Evolutionary conservation across 2,797 vertebrate species (phyloP).

Genomic region (Margarornis squamiger): DNA sequence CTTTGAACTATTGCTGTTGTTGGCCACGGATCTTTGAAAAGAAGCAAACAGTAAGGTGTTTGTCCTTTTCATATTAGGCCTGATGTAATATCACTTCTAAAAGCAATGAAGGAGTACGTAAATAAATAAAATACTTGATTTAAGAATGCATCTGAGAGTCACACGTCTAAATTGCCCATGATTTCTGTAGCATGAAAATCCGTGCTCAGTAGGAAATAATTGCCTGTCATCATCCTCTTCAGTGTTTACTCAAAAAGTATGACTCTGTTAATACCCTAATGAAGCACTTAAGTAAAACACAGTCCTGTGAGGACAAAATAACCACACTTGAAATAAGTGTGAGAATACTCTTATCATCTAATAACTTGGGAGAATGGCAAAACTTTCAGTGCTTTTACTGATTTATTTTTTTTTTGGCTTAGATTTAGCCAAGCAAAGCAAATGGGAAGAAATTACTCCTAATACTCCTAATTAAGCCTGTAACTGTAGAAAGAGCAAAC

Average conservation of each 20-base stretch:
- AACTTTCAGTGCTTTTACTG: conserved; percentile 2
- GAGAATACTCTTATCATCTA: conserved; percentile 1
- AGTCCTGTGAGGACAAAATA: background rate
- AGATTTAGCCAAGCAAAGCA: background rate
- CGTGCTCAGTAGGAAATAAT: background rate
- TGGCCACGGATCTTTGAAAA: background rate
- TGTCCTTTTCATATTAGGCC: background rate
- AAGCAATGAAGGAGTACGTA: background rate
- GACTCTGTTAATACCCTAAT: background rate
- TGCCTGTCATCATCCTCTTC: background rate
- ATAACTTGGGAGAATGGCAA: background rate
- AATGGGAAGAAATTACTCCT: background rate
- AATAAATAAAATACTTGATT: background rate
- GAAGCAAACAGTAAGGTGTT: background rate
- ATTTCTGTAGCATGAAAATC: background rate
- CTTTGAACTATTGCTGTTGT: background rate
- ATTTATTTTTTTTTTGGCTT: background rate
- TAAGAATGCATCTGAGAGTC: conserved; percentile 16
- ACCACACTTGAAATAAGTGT: conserved; percentile 25
- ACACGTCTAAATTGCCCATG: background rate
- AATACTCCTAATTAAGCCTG: background rate
- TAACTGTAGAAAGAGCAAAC: background rate
- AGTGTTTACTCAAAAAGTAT: background rate
- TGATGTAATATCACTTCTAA: background rate
- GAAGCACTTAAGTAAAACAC: background rate